Conservation (phyloP, 2,113 vertebrate genomes). For the Puma concolor region DNA sequence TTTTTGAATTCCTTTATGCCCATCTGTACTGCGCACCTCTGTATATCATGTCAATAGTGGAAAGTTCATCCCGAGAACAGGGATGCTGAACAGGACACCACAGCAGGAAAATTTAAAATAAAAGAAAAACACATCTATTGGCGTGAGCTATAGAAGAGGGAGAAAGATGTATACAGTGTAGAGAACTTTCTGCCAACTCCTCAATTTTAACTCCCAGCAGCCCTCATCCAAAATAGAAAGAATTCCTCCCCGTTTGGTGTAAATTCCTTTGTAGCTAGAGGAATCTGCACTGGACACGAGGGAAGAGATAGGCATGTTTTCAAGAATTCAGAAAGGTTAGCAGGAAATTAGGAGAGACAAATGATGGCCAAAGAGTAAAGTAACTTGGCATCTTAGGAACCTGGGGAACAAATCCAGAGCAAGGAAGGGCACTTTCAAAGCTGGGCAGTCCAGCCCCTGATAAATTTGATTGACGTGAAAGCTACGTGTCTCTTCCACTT, state of each 20-base stretch:
- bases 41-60: conserved; percentile 65
- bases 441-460: background rate
- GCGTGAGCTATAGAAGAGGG: background rate
- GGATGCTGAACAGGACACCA: conserved; percentile 62
- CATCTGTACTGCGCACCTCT: conserved; percentile 59
- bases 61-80: conserved; percentile 74
- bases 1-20: conserved; percentile 18
- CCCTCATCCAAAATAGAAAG: conserved; percentile 30
- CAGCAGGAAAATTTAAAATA: conserved; percentile 64
- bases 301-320: conserved; percentile 71
- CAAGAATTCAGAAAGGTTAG: conserved; percentile 63
- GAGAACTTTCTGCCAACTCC: conserved; percentile 58
- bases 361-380: conserved; percentile 24
- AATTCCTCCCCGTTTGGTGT: conserved; percentile 66
- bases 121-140: conserved; percentile 66
- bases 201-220: conserved; percentile 50
- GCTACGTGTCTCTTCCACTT: background rate
- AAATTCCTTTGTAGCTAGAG: conserved; percentile 66
- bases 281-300: conserved; percentile 73
- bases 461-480: conserved; percentile 65
- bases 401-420: conserved; percentile 48
- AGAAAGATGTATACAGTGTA: conserved; percentile 39
- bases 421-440: conserved; percentile 38
- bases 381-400: conserved; percentile 36
- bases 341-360: conserved; percentile 68